Base-by-base conservation (phyloP, 2,113 vertebrate genomes). In the Sitta europaea region DNA sequence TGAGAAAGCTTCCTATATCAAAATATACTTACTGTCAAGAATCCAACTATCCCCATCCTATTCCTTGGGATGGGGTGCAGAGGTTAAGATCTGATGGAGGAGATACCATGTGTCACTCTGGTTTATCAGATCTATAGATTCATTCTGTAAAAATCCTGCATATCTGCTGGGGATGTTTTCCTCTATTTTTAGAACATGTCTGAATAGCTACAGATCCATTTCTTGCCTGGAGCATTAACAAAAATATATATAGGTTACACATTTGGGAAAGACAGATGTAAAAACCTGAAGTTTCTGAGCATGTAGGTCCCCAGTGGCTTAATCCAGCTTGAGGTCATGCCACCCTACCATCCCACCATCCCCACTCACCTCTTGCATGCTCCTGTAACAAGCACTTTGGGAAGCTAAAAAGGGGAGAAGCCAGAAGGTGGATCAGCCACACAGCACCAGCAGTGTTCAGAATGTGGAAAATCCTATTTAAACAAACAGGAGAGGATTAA, bases 91-190 rank as follows among this genome's bases (percentile, higher is more conserved):
- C 42, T 62, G 58, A 70, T 54, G 92, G 58, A 9, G 27, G 22
- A 91, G 81, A 72, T 33, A 91, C 55, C 79, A 88, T 13, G 11
- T 68, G 36, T 54, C 9, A 54, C 33, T 78, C 80, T 82, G 73
- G 51, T 28, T 96, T 88, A 94, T 51, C 91, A 94, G 89, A 94
- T 92, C 84, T 96, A 86, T 35, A 87, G 66, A 91, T 88, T 84
- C 79, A 73, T 71, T 65, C 36, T 53, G 14, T 63, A 93, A 94
- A 95, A 92, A 10, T 14, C 47, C 47, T 22, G 40, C 40, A 3
- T 80, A 73, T 63, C 38, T 57, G 22, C 5, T 55, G 8, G 47
- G 45, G 27, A 72, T 13, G 10, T 82, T 86, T 53, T 61, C 31
- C n/a, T 88, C 36, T 74, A 51, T 73, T 93, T 96, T 85, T 74